Evolutionary conservation across 1,140 invertebrate genomes (phyloP).

Genomic region (Lucilia cuprina): DNA sequence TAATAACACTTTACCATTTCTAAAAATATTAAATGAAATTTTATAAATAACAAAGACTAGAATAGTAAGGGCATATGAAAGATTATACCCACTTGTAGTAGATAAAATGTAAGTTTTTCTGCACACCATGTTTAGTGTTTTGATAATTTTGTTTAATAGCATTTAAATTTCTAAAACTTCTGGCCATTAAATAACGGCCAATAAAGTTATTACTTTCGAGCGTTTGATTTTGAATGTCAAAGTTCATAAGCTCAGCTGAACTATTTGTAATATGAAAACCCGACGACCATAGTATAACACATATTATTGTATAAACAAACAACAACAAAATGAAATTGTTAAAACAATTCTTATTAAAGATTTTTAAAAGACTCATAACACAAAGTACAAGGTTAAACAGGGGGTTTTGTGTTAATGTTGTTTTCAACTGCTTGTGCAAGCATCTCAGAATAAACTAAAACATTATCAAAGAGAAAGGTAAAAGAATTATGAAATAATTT

Average conservation of each 20-base stretch:
- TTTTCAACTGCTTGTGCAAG: neutral
- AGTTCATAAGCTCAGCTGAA: neutral
- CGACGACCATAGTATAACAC: neutral
- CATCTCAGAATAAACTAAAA: neutral
- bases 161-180: neutral
- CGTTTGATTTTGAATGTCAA: neutral
- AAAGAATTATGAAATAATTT: neutral
- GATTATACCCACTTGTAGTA: constrained; percentile 38
- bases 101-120: constrained; percentile 33
- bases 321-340: neutral
- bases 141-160: neutral
- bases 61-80: too few relatives aligned
- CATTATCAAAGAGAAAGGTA: neutral
- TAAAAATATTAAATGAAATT: neutral
- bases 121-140: constrained; percentile 10
- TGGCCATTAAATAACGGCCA: neutral
- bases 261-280: neutral
- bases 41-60: too few relatives aligned
- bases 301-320: neutral
- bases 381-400: neutral
- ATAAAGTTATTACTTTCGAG: neutral
- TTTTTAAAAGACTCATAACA: neutral
- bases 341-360: neutral
- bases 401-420: neutral
- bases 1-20: constrained; percentile 1